Conservation (phyloP, 2,888 invertebrate species). For the Eristalis intricaria region DNA sequence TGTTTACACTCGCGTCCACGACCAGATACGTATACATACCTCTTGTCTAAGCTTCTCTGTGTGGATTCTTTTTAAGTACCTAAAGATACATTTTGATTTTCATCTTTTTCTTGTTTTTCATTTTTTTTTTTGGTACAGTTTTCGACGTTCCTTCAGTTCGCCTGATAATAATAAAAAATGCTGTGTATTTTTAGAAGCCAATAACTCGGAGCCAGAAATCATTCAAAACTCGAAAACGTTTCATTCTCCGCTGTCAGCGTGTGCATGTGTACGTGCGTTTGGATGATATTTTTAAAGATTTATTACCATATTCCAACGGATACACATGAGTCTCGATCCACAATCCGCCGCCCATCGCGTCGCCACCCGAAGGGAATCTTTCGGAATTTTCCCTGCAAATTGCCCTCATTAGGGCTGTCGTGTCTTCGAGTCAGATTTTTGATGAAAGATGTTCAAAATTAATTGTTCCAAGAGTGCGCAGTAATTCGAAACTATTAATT, state of each 20-base stretch:
- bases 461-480: conserved; percentile 62
- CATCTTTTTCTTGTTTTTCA: not conserved
- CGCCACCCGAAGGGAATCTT: not conserved
- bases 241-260: not conserved
- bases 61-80: conserved; percentile 18
- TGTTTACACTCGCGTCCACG: not conserved
- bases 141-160: not conserved
- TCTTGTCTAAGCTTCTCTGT: not conserved
- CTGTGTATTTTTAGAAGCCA: not conserved
- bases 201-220: conserved; percentile 8
- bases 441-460: conserved; percentile 56
- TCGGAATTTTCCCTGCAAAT: not conserved
- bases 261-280: too few species aligned
- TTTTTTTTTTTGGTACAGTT: not conserved
- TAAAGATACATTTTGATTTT: conserved; percentile 18
- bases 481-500: conserved; percentile 70
- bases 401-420: not conserved
- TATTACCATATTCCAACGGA: conserved; percentile 20
- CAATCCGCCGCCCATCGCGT: not conserved
- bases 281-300: conserved; percentile 29
- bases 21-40: not conserved
- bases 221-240: conserved; percentile 30
- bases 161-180: conserved; percentile 40
- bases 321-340: not conserved
- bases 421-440: not conserved